Evolutionary conservation across 2,888 invertebrate species (phyloP).

Genomic region (Pristionchus mayeri): DNA sequence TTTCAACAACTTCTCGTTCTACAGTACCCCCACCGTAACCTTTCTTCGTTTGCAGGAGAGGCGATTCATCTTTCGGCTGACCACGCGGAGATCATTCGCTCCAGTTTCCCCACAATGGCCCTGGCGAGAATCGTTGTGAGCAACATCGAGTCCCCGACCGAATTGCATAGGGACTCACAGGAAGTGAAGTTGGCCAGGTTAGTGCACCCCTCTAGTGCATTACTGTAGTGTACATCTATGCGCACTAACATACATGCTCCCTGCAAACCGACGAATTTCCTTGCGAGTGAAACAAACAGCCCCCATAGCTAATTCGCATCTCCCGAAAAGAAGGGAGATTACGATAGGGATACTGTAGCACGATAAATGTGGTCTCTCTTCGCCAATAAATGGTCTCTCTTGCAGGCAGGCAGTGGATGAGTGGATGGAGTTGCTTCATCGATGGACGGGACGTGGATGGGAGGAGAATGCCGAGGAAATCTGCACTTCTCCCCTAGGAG

Average conservation of each 20-base stretch:
- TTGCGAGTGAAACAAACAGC: background rate
- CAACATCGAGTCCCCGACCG: background rate
- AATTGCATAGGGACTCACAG: background rate
- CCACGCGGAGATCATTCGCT: background rate
- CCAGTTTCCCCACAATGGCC: background rate
- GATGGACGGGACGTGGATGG: background rate
- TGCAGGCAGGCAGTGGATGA: background rate
- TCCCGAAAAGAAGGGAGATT: too few relatives aligned
- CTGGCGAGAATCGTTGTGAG: background rate
- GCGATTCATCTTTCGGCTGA: background rate
- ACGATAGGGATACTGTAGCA: too few relatives aligned
- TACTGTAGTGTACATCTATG: too few relatives aligned
- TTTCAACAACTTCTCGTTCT: background rate
- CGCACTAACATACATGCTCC: background rate
- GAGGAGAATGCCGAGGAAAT: background rate
- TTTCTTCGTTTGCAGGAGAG: slow-evolving; percentile 26
- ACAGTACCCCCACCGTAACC: background rate
- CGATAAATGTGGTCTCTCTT: too few relatives aligned
- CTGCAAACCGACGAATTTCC: background rate
- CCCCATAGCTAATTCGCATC: too few relatives aligned
- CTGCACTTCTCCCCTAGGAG: background rate
- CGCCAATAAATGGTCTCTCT: background rate
- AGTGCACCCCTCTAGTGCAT: background rate
- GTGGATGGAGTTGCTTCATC: too few relatives aligned
- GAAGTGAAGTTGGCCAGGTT: background rate